A percentile compares a stretch with the other conserved stretches of the same genome.
phyloP scores from a whole-genome alignment of 2,113 vertebrate species.

The Casuarius casuarius region DNA sequence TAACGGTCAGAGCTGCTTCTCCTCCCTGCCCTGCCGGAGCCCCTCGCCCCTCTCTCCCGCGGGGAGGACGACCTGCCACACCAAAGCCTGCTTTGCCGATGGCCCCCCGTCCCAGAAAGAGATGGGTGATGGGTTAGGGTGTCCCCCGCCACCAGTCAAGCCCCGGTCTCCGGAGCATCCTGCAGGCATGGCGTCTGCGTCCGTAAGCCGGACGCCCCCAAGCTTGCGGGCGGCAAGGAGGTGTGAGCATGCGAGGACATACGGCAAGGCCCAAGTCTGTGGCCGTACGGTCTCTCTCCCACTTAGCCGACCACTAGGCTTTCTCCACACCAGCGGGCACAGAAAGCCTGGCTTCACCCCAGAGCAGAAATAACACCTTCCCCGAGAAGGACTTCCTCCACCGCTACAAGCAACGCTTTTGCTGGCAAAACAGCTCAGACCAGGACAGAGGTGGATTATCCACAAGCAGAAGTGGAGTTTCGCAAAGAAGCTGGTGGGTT shows the following conservation, averaged over 20 bases:
- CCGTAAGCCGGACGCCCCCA: not conserved
- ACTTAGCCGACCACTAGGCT: not conserved
- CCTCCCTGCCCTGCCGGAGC: not conserved
- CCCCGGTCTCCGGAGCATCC: not conserved
- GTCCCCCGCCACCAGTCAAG: not conserved
- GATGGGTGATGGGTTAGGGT: rapidly evolving
- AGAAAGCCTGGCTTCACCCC: too few species aligned
- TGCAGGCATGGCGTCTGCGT: too few species aligned
- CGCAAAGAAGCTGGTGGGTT: not conserved
- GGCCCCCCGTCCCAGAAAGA: not conserved
- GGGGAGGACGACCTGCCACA: not conserved
- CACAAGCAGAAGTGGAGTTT: rapidly evolving
- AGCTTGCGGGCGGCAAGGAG: not conserved
- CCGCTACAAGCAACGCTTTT: not conserved
- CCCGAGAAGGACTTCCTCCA: too few species aligned
- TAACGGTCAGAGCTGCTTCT: rapidly evolving
- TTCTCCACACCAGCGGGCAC: not conserved
- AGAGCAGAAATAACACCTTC: not conserved
- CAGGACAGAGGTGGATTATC: not conserved
- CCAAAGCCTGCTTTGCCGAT: not conserved
- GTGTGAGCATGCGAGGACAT: not conserved
- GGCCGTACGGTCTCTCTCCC: not conserved
- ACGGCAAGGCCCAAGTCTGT: not conserved
- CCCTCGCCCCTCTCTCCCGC: too few species aligned
- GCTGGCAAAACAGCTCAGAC: not conserved